Conservation (phyloP, 2,113 vertebrate species). For the Eurystomus gularis region DNA sequence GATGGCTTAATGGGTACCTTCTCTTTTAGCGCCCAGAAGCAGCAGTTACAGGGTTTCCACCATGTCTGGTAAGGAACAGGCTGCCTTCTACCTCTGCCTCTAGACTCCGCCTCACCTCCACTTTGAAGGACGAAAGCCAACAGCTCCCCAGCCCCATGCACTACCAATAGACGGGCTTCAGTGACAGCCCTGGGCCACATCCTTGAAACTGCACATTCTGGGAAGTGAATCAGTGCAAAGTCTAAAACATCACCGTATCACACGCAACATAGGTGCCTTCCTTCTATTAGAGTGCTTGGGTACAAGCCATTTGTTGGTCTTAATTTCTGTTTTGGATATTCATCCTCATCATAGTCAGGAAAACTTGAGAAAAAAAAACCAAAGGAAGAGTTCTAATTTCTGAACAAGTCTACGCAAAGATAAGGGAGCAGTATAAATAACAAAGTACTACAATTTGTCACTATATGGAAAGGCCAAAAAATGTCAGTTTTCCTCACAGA, state of each 20-base stretch:
- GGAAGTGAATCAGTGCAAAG: not conserved
- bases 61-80: not conserved
- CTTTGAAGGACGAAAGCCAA: not conserved
- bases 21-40: not conserved
- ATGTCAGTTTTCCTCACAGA: not conserved
- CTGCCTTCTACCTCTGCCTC: not conserved
- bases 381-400: not conserved
- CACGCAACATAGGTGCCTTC: not conserved
- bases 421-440: not conserved
- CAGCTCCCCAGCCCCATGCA: not conserved
- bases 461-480: not conserved
- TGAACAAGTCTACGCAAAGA: not conserved
- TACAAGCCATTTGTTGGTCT: not conserved
- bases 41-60: not conserved
- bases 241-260: not conserved
- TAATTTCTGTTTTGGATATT: not conserved
- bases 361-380: not conserved
- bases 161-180: not conserved
- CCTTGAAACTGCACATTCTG: not conserved
- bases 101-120: not conserved
- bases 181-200: fast-evolving
- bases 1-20: not conserved
- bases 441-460: not conserved
- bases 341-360: not conserved
- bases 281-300: not conserved